Conservation (phyloP, 2,113 vertebrate genomes). For the Stigmatopora nigra region DNA sequence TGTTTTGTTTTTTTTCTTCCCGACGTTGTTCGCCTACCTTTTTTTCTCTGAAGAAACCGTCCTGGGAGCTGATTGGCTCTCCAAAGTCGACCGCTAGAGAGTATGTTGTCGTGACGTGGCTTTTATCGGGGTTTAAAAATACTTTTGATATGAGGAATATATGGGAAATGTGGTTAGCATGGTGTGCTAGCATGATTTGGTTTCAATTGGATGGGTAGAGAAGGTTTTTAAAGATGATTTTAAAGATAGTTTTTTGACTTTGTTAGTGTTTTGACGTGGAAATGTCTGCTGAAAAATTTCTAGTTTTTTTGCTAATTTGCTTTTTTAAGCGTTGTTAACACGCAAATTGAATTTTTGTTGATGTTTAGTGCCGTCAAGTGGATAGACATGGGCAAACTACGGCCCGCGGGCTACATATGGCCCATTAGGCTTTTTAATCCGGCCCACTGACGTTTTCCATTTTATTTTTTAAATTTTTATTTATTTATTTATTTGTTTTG, state of each 20-base stretch:
- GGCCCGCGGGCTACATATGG: too few species aligned
- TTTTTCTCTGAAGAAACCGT: constrained; percentile 38
- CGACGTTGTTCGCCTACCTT: constrained; percentile 22
- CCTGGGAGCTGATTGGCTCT: constrained; percentile 56
- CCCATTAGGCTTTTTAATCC: too few species aligned
- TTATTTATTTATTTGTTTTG: too few species aligned
- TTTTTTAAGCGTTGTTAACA: neutral
- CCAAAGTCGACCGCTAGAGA: constrained; percentile 49
- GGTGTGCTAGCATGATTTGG: constrained; percentile 19
- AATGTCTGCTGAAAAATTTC: neutral
- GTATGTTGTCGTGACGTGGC: constrained; percentile 52
- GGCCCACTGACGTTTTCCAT: too few species aligned
- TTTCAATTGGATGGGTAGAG: neutral
- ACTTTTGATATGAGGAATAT: too few species aligned
- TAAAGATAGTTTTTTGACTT: too few species aligned
- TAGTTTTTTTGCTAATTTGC: neutral
- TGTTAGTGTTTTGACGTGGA: too few species aligned
- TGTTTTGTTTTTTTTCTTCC: constrained; percentile 30
- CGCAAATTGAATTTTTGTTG: neutral
- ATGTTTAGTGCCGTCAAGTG: too few species aligned
- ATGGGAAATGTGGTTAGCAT: constrained; percentile 45
- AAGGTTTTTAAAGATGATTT: constrained; percentile 17
- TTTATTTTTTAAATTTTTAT: too few species aligned
- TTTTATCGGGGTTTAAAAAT: constrained; percentile 18
- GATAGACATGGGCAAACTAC: too few species aligned